Percentiles rank a stretch among this genome's conserved stretches.
phyloP scores from a whole-genome alignment of 1,140 invertebrate genomes.

The Dreissena rostriformis region DNA sequence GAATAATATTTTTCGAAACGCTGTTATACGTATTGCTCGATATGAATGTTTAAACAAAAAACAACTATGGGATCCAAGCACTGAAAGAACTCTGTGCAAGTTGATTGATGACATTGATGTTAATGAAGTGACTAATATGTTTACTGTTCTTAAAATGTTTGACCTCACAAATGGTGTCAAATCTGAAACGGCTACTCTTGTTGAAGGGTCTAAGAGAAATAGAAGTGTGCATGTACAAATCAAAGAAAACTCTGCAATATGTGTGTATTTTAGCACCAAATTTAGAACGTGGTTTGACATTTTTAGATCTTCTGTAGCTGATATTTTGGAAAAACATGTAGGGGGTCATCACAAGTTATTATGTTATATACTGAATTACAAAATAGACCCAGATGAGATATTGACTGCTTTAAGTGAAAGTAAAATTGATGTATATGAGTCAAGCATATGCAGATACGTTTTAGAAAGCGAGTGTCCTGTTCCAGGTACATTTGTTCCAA shows the following conservation, averaged over 20 bases:
- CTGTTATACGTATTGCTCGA: constrained; percentile 50
- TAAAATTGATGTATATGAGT: no score
- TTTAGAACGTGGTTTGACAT: no score
- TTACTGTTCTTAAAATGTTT: constrained; percentile 4
- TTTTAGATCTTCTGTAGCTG: no score
- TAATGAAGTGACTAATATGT: neutral
- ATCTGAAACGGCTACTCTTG: neutral
- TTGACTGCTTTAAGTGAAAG: no score
- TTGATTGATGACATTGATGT: neutral
- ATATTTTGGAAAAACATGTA: no score
- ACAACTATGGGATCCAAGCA: neutral
- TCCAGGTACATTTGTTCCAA: constrained; percentile 37
- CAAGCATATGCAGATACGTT: no score
- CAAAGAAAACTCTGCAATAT: neutral
- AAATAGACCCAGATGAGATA: no score
- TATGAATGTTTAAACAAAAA: neutral
- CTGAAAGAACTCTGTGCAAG: neutral
- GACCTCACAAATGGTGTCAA: neutral
- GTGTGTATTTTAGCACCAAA: no score
- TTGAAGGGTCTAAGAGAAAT: constrained; percentile 1
- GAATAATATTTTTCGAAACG: constrained; percentile 36
- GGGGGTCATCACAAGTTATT: no score
- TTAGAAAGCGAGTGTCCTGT: neutral
- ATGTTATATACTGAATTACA: no score
- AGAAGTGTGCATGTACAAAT: neutral